Evolutionary conservation across 1,140 invertebrate species (phyloP).

Genomic region (Zaprionus inermis): DNA sequence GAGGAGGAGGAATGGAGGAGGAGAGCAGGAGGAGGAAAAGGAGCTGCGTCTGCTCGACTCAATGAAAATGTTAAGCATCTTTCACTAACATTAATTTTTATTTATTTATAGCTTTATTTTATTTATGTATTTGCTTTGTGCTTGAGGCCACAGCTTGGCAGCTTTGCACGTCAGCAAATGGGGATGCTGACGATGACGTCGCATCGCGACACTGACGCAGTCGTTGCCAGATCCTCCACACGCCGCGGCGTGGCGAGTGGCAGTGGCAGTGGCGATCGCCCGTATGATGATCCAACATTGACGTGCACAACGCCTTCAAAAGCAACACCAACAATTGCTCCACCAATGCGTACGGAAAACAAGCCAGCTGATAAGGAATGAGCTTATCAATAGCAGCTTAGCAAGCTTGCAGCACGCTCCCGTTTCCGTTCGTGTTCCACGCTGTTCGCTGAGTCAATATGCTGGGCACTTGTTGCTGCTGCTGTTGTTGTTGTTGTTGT

Average conservation of each 20-base stretch:
- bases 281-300: not conserved
- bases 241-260: not conserved
- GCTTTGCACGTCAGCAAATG: not conserved
- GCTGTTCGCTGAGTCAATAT: constrained; percentile 38
- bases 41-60: no score
- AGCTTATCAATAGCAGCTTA: constrained; percentile 12
- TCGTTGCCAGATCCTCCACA: not conserved
- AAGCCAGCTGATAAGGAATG: constrained; percentile 7
- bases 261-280: not conserved
- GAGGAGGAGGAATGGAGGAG: no score
- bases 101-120: constrained; percentile 72
- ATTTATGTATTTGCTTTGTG: constrained; percentile 56
- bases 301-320: not conserved
- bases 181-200: not conserved
- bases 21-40: no score
- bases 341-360: not conserved
- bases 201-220: not conserved
- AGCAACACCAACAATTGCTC: not conserved
- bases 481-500: constrained; percentile 35
- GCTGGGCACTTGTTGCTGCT: constrained; percentile 12
- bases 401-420: not conserved
- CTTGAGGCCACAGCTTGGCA: constrained; percentile 1
- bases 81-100: constrained; percentile 72
- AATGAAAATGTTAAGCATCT: constrained; percentile 77
- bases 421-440: constrained; percentile 11